Evolutionary conservation across 2,888 invertebrate species (phyloP).

Genomic region (Willowsia nigromaculata): DNA sequence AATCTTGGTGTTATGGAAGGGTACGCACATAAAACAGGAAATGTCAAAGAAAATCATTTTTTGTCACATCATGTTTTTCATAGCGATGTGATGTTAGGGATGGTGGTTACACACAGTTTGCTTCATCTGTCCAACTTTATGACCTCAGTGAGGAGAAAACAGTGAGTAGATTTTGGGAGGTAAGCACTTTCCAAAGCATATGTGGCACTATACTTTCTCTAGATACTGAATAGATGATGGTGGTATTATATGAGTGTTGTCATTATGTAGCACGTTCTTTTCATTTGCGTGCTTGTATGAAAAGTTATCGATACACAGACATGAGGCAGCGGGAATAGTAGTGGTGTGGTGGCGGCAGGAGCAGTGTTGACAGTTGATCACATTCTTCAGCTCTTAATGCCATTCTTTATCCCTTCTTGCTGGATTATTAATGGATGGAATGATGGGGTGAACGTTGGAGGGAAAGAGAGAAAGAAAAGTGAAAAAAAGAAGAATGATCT

Average conservation of each 20-base stretch:
- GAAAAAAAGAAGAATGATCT: conserved; percentile 47
- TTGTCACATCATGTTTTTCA: conserved; percentile 38
- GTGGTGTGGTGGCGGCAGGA: background rate
- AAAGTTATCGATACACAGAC: background rate
- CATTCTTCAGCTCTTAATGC: conserved; percentile 66
- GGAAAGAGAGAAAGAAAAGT: conserved; percentile 15
- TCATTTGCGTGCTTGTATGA: background rate
- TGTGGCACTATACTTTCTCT: background rate
- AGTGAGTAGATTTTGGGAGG: background rate
- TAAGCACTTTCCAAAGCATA: too few species aligned
- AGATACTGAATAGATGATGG: background rate
- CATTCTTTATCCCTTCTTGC: conserved; percentile 54
- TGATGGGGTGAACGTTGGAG: conserved; percentile 37
- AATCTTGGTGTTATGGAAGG: background rate
- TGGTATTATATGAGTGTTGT: background rate
- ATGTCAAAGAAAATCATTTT: conserved; percentile 35
- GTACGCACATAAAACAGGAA: background rate
- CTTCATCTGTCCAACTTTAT: background rate
- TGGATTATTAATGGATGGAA: conserved; percentile 70
- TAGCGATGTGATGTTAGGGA: background rate
- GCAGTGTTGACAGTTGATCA: conserved; percentile 52
- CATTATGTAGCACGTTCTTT: background rate
- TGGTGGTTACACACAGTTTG: background rate
- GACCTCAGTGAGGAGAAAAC: background rate
- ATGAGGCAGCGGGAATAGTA: background rate